A percentile compares a stretch with the other conserved stretches of the same genome.
These are phyloP conservation scores for Acanthisitta chloris DNA, from an alignment of 2,113 vertebrate genomes.

Conservation along the genomic window DNA sequence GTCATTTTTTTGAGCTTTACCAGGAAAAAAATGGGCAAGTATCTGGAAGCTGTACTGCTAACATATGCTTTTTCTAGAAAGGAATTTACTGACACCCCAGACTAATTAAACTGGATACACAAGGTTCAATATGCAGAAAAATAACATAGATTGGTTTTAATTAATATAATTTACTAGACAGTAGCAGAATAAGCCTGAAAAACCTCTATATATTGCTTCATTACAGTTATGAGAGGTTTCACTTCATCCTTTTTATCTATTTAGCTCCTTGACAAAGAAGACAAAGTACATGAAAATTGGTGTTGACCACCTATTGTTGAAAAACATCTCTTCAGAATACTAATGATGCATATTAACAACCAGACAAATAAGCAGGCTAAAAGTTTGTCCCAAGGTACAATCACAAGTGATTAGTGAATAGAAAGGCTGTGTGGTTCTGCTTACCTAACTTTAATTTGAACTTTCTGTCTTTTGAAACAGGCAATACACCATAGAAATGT, in stretches of 20 bases:
- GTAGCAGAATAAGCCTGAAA: not conserved
- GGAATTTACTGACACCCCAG: not conserved
- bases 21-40: conserved; percentile 81
- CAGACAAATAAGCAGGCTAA: not conserved
- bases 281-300: not conserved
- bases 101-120: not conserved
- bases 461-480: conserved; percentile 31
- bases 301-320: not conserved
- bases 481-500: conserved; percentile 82
- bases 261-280: not conserved
- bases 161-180: not conserved
- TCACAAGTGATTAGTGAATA: too few relatives aligned
- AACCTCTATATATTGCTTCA: not conserved
- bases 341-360: not conserved
- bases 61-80: not conserved
- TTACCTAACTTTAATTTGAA: not conserved
- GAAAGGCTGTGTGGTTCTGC: not conserved
- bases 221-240: not conserved
- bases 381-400: not conserved
- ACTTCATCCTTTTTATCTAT: not conserved
- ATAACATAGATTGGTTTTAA: not conserved
- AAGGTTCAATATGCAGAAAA: not conserved
- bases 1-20: conserved; percentile 85
- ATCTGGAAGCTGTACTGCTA: not conserved
- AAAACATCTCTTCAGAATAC: not conserved